Conservation (phyloP, 2,797 vertebrate genomes). For the Anguilla megastoma region DNA sequence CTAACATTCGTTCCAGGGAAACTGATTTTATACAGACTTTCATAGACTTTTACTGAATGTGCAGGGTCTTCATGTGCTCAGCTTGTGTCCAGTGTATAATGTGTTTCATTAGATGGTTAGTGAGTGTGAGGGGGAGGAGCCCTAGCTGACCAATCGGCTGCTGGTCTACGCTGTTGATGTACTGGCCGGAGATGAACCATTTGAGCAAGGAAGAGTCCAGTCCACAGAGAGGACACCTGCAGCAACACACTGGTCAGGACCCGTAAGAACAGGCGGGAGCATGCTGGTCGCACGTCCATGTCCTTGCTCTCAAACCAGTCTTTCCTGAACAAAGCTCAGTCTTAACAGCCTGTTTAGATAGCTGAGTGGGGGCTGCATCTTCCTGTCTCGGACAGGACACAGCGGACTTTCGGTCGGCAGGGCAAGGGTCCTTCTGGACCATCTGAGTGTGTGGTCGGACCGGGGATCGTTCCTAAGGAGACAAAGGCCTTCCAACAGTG, state of each 20-base stretch:
- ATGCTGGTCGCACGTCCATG: background rate
- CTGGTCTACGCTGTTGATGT: slow-evolving; percentile 23
- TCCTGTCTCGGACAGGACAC: background rate
- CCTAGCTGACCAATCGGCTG: background rate
- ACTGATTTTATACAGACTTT: background rate
- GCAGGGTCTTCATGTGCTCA: background rate
- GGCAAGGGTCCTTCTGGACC: background rate
- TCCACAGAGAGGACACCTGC: slow-evolving; percentile 31
- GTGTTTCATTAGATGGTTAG: background rate
- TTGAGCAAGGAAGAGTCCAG: background rate
- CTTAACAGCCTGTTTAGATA: slow-evolving; percentile 10
- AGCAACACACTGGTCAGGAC: slow-evolving; percentile 25
- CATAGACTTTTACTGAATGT: background rate
- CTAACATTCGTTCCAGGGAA: background rate
- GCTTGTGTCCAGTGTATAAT: background rate
- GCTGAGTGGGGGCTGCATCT: background rate
- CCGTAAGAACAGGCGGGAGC: background rate
- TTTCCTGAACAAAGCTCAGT: background rate
- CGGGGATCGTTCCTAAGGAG: background rate
- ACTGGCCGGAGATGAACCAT: background rate
- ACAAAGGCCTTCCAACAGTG: slow-evolving; percentile 6
- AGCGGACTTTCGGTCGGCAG: too few species aligned
- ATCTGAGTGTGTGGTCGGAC: slow-evolving; percentile 15
- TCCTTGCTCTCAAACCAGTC: background rate
- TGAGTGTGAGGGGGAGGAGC: too few species aligned